Percentiles rank a stretch among this genome's conserved stretches.
These are phyloP conservation scores for Aphidius ervi DNA, from an alignment of 1,140 invertebrate species.

Conservation along the genomic window DNA sequence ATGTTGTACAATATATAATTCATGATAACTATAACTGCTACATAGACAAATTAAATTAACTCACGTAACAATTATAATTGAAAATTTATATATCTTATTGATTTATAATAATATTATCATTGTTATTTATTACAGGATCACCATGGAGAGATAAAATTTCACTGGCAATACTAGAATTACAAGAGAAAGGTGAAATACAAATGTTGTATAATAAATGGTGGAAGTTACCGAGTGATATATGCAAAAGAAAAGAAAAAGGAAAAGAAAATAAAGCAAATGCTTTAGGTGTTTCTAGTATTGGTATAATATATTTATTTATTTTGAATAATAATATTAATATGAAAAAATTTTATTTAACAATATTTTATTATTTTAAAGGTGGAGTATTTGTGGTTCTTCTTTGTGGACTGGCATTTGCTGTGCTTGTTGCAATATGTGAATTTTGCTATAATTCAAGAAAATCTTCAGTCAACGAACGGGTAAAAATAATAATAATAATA, in stretches of 20 bases:
- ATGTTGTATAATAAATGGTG: constrained; percentile 73
- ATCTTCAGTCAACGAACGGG: constrained; percentile 64
- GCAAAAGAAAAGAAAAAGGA: constrained; percentile 61
- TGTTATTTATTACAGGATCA: constrained; percentile 55
- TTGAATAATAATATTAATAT: neutral
- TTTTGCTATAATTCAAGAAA: constrained; percentile 78
- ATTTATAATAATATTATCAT: neutral
- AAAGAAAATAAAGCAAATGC: constrained; percentile 73
- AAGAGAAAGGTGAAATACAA: constrained; percentile 70
- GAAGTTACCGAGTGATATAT: constrained; percentile 65
- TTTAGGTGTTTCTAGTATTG: constrained; percentile 85
- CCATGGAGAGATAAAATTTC: constrained; percentile 74
- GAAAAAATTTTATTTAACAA: neutral
- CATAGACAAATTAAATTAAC: too few species aligned
- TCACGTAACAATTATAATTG: neutral
- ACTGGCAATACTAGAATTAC: constrained; percentile 69
- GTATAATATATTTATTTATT: constrained; percentile 39
- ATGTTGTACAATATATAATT: constrained; percentile 22
- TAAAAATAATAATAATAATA: constrained; percentile 35
- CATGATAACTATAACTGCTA: neutral
- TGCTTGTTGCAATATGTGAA: constrained; percentile 73
- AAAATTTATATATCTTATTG: constrained; percentile 8
- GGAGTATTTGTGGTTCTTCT: constrained; percentile 91
- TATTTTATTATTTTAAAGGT: constrained; percentile 46
- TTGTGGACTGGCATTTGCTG: constrained; percentile 69